Conservation (phyloP, 2,888 invertebrate species). For the Amiota communis region DNA sequence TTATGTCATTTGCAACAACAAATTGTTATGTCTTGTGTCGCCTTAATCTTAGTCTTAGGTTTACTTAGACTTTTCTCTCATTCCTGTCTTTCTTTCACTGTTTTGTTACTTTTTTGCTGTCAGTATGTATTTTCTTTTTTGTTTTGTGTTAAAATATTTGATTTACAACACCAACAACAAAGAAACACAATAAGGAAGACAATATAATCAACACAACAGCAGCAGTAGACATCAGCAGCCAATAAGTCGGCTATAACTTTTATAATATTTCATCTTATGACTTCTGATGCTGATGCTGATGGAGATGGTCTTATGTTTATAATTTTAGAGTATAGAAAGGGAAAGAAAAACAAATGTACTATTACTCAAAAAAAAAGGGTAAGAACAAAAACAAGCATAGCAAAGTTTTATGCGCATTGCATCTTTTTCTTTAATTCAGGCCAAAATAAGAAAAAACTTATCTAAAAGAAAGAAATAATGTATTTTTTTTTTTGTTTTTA, state of each 20-base stretch:
- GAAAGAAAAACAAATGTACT: no score
- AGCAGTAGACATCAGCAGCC: neutral
- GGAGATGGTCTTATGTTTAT: no score
- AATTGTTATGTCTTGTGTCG: slow-evolving; percentile 13
- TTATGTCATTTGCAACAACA: slow-evolving; percentile 20
- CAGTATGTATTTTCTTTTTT: neutral
- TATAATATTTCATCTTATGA: no score
- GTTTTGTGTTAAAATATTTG: slow-evolving; percentile 14
- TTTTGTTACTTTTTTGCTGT: neutral
- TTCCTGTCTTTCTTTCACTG: neutral
- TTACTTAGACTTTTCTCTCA: neutral
- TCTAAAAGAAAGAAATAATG: no score
- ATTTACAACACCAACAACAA: slow-evolving; percentile 23
- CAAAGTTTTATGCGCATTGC: no score
- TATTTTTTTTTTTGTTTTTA: no score
- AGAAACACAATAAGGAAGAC: neutral
- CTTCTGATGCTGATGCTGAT: no score
- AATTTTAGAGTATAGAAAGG: no score
- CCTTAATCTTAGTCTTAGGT: neutral
- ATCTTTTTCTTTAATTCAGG: no score
- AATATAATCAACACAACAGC: neutral
- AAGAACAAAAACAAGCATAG: no score
- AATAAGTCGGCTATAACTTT: neutral
- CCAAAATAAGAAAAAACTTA: no score
- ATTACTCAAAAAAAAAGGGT: no score